phyloP scores from a whole-genome alignment of 2,888 invertebrate genomes.

The Synergus umbraculus region DNA sequence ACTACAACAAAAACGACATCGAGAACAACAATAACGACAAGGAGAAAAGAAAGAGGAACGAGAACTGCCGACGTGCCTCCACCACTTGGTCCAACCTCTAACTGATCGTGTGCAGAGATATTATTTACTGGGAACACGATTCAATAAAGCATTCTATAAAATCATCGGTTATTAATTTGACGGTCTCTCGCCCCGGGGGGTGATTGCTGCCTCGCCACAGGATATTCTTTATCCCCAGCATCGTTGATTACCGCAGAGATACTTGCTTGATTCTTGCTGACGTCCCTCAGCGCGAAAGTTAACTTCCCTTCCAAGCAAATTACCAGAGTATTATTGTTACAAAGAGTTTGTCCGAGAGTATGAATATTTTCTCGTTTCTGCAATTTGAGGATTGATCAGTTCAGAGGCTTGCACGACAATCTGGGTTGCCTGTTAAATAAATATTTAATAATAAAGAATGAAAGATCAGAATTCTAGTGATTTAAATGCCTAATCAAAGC shows the following conservation, averaged over 20 bases:
- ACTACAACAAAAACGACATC: slow-evolving; percentile 39
- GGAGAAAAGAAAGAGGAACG: slow-evolving; percentile 20
- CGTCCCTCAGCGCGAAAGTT: slow-evolving; percentile 4
- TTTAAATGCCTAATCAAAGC: too few species aligned
- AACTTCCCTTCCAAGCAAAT: neutral
- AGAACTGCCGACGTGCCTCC: slow-evolving; percentile 46
- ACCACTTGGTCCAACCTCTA: slow-evolving; percentile 44
- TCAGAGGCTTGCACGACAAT: neutral
- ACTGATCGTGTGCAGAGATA: slow-evolving; percentile 65
- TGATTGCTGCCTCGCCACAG: slow-evolving; percentile 66
- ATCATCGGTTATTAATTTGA: slow-evolving; percentile 77
- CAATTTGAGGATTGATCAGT: neutral
- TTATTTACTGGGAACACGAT: slow-evolving; percentile 70
- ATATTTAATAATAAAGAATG: neutral
- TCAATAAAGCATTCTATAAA: slow-evolving; percentile 75
- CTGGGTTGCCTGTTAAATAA: neutral
- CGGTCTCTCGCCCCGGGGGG: slow-evolving; percentile 70
- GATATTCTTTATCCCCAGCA: slow-evolving; percentile 66
- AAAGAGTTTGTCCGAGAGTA: neutral
- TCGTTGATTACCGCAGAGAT: slow-evolving; percentile 46
- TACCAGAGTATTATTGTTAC: neutral
- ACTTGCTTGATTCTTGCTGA: slow-evolving; percentile 18
- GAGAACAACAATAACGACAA: neutral
- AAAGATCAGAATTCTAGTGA: neutral
- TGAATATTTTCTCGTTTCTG: neutral